Evolutionary conservation across 2,113 vertebrate genomes (phyloP), one percentile per base, ranked within the genome.

Genomic region (Chionis minor): DNA sequence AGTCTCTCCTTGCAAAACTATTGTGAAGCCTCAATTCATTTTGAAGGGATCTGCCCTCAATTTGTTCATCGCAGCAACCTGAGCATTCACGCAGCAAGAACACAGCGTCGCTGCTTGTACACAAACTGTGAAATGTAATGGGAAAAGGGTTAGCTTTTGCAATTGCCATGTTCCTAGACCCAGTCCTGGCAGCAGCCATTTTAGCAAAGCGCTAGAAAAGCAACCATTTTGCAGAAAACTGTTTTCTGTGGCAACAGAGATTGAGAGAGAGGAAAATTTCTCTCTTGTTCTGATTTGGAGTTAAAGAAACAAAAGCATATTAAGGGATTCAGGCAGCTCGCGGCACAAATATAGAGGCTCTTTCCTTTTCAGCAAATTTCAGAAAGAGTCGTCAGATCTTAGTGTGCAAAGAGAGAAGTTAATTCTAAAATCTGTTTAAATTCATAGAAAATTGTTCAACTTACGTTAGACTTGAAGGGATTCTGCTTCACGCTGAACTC

Each of bases 341-440:
- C 9, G 49, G 23, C 16, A 33, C 14, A 73, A 56, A 58, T 38
- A 71, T 1, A 86, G 24, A 51, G 21, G 33, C 2, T 66, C 15
- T 56, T 59, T 22, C 44, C 28, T 86, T 74, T 61, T 66, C 51
- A 32, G 15, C 16, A 66, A 47, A 73, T 78, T 92, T 86, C 10
- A 3, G 38, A 30, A 61, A 58, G 27, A 71, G 63, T 66, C 6
- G 4, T 82, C 74, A 51, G 15, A 75, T 28, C 9, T 45, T 47
- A 65, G 17, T 2, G 12, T 47, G 91, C 55, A 73, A 90, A 78
- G 38, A 62, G 9, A 90, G 20, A 19, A 63, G 47, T 15, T 92
- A 86, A 89, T 88, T 86, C 35, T 78, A 55, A 86, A 94, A 84
- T 49, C 71, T 78, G 17, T 92, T 93, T 90, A 81, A 96, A 89